Percentiles rank a stretch among this genome's conserved stretches.
phyloP scores from a whole-genome alignment of 2,888 invertebrate species.

The Apodemia zela region DNA sequence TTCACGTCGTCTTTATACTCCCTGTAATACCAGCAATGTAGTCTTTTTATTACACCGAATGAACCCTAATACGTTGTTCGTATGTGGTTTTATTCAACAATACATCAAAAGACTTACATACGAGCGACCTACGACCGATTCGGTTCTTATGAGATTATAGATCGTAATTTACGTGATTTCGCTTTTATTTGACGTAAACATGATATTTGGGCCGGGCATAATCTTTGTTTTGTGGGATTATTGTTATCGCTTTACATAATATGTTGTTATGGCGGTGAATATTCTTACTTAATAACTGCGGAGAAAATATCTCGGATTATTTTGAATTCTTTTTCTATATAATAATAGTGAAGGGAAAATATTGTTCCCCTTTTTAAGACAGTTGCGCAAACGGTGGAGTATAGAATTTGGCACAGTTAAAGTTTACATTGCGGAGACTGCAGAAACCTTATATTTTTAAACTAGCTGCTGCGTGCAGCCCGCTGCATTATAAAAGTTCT shows the following conservation, averaged over 20 bases:
- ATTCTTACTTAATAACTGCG: neutral
- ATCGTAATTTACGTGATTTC: conserved; percentile 50
- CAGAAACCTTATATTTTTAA: no score
- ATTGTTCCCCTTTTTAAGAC: no score
- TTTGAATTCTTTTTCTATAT: neutral
- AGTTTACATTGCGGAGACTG: no score
- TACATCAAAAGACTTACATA: conserved; percentile 66
- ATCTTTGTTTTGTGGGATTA: conserved; percentile 27
- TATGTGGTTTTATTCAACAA: conserved; percentile 60
- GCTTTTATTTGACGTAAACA: conserved; percentile 66
- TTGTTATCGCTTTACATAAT: conserved; percentile 37
- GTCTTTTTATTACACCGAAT: conserved; percentile 32
- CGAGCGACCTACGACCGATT: conserved; percentile 36
- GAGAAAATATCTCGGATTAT: neutral
- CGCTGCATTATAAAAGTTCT: no score
- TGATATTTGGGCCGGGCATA: conserved; percentile 47
- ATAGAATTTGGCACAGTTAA: no score
- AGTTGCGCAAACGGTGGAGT: no score
- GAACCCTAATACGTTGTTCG: conserved; percentile 46
- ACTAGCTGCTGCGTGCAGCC: no score
- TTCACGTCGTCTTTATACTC: neutral
- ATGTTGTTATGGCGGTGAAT: conserved; percentile 3
- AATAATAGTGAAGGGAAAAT: no score
- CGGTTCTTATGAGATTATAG: conserved; percentile 53
- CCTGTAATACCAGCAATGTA: conserved; percentile 21